Base-by-base conservation (phyloP, 2,797 vertebrate genomes). In the Mastacembelus armatus region DNA sequence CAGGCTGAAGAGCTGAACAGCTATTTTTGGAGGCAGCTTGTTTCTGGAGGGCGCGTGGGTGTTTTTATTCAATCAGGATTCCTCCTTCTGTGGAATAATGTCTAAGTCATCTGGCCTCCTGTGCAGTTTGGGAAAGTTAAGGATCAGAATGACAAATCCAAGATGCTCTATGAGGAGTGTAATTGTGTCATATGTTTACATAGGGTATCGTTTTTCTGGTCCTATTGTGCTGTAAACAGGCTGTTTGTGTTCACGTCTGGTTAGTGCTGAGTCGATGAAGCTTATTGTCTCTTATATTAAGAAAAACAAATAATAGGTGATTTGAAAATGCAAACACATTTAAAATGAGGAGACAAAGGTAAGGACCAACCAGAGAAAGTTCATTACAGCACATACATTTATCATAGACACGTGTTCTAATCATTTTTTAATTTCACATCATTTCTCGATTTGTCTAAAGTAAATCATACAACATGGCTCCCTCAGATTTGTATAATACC, bases 11-110 rank as follows among this genome's bases (percentile, higher is more conserved):
- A 68, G 70, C 51, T 36, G 10, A 5, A 14, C 47, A 73, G 72
- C 39, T 75, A 77, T 78, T 82, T 56, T 50, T 22, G 48, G 60
- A 21, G 12, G 10, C 45, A 2, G 45, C 40, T 39, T 61, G 66
- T 68, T 68, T 58, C 35, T 62, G 39, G 30, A 40, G 32, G 39
- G 11, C 22, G n/a, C 35, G 11, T 11, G 35, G 33, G 11, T 6
- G 10, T 7, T 29, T 40, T 4, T 36, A 22, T 56, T 33, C 10
- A 39, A 10, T 26, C 42, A 33, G 10, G 15, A 27, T 44, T 3
- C 2, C 26, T 22, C 27, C 24, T 51, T n/a, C 11, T 5, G 30
- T 22, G 18, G 22, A 38, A 29, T 15, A 1, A 36, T 18, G 36
- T 45, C 36, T 21, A n/a, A 45, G 45, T 32, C 49, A 4, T 26